These are phyloP conservation scores for Anabas testudineus DNA, from an alignment of 2,797 vertebrate species.

Conservation along the genomic window DNA sequence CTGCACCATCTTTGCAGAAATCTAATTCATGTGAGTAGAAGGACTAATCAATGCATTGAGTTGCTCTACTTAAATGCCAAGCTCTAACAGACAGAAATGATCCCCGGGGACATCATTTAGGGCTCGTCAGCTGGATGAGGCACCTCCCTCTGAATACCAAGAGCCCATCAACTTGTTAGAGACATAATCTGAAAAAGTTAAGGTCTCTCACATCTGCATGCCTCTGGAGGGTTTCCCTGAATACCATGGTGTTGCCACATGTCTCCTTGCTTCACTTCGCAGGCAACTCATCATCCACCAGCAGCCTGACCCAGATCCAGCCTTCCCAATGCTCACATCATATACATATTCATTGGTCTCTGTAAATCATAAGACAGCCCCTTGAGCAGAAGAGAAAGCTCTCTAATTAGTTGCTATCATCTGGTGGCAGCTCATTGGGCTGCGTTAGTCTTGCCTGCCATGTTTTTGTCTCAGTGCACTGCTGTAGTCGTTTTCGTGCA, in stretches of 20 bases:
- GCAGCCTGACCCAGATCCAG: conserved; percentile 76
- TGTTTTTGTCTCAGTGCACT: conserved; percentile 33
- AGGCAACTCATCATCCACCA: conserved; percentile 60
- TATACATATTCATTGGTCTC: conserved; percentile 78
- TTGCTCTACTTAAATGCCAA: conserved; percentile 69
- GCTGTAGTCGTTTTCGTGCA: conserved; percentile 11
- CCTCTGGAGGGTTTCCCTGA: conserved; percentile 61
- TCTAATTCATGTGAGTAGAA: conserved; percentile 27
- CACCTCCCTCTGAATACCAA: conserved; percentile 54
- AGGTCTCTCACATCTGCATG: conserved; percentile 50
- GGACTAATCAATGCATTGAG: conserved; percentile 54
- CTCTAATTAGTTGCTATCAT: conserved; percentile 74
- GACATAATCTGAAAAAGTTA: conserved; percentile 60
- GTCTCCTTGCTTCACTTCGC: conserved; percentile 60
- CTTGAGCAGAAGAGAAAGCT: conserved; percentile 69
- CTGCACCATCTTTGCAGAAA: conserved; percentile 26
- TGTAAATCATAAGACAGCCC: conserved; percentile 69
- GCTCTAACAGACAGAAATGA: conserved; percentile 55
- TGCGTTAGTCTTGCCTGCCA: conserved; percentile 51
- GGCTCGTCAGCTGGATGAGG: conserved; percentile 45
- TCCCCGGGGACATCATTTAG: conserved; percentile 70
- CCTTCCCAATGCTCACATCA: conserved; percentile 57
- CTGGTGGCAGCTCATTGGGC: conserved; percentile 55
- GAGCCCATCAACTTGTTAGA: conserved; percentile 55
- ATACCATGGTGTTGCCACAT: conserved; percentile 28